Percentiles rank a stretch among this genome's conserved stretches.
phyloP scores from a whole-genome alignment of 2,797 vertebrate species.

The Myotis vivesi region DNA sequence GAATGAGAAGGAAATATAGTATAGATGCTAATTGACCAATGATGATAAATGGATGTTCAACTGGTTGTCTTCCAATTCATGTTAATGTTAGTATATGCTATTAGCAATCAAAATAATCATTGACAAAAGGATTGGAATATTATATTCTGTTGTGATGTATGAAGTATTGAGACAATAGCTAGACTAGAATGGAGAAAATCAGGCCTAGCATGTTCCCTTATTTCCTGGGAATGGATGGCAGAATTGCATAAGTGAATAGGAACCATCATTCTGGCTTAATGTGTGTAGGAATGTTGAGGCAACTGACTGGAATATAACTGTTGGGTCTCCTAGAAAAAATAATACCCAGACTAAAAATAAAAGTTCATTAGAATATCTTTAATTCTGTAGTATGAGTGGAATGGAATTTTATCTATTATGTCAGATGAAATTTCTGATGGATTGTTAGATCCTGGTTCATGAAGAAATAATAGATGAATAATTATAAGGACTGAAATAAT shows the following conservation, averaged over 20 bases:
- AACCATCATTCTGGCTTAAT: constrained; percentile 81
- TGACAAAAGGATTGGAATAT: constrained; percentile 32
- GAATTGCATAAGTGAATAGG: constrained; percentile 75
- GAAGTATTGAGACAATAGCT: fast-evolving
- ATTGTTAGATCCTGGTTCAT: constrained; percentile 78
- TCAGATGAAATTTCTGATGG: neutral
- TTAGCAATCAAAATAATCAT: constrained; percentile 47
- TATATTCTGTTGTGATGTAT: constrained; percentile 58
- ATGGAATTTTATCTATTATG: constrained; percentile 65
- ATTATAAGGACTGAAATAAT: fast-evolving
- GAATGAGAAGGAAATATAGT: neutral
- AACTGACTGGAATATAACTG: constrained; percentile 39
- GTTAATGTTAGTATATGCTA: neutral
- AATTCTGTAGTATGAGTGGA: constrained; percentile 1
- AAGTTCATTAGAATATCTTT: neutral
- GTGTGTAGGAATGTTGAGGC: neutral
- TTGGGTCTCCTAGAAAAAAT: neutral
- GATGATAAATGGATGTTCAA: constrained; percentile 65
- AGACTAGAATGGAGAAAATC: neutral
- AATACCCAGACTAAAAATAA: neutral
- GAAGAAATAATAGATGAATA: constrained; percentile 52
- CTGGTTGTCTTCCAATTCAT: constrained; percentile 50
- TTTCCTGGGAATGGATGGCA: constrained; percentile 66
- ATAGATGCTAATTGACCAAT: neutral
- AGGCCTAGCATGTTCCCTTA: constrained; percentile 48